Conservation (phyloP, 1,140 invertebrate genomes). For the Apis florea region DNA sequence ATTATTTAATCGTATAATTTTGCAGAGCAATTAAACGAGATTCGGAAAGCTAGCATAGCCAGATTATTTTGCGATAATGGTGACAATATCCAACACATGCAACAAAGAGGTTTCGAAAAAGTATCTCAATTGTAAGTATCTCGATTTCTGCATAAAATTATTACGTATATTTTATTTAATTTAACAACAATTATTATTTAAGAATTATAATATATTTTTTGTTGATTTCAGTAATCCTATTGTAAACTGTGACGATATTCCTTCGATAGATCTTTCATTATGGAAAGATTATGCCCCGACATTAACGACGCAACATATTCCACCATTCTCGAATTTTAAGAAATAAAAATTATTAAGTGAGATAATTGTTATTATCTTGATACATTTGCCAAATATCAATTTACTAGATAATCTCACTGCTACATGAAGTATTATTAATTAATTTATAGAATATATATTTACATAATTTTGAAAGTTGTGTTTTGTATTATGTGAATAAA, state of each 20-base stretch:
- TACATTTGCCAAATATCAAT: slow-evolving; percentile 2
- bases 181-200: neutral
- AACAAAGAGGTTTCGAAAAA: slow-evolving; percentile 84
- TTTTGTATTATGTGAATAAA: neutral
- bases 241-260: slow-evolving; percentile 83
- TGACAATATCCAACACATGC: slow-evolving; percentile 87
- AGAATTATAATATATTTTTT: too few relatives aligned
- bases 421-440: neutral
- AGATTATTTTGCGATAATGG: slow-evolving; percentile 94
- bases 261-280: slow-evolving; percentile 83
- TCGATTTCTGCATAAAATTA: neutral
- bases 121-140: slow-evolving; percentile 82
- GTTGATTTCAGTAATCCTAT: slow-evolving; percentile 84
- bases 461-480: neutral
- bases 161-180: neutral
- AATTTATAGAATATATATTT: neutral
- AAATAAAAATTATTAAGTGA: neutral
- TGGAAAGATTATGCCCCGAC: slow-evolving; percentile 82
- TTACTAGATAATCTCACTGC: neutral
- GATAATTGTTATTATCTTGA: neutral
- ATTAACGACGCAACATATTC: neutral
- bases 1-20: slow-evolving; percentile 16
- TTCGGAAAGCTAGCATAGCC: slow-evolving; percentile 91
- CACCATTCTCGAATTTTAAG: neutral
- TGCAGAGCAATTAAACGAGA: slow-evolving; percentile 91